These are phyloP conservation scores for Coracias cyanogaster DNA, from an alignment of 2,797 vertebrate genomes.

Conservation along the genomic window DNA sequence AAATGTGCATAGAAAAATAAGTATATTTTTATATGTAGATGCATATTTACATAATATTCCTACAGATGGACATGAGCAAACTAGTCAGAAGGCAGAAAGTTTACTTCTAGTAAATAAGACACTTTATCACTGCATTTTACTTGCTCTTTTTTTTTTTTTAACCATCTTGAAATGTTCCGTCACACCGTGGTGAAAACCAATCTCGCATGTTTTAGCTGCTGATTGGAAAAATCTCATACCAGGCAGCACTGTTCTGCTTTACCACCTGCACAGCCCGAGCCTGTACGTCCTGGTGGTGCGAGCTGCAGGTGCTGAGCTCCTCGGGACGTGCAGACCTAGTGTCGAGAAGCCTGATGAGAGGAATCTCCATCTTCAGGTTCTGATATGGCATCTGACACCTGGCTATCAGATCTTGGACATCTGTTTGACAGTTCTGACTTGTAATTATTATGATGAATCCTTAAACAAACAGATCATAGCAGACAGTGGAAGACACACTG, in stretches of 20 bases:
- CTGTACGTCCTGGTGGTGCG: background rate
- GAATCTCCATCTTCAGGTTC: background rate
- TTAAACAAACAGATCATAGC: conserved; percentile 38
- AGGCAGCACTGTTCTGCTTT: background rate
- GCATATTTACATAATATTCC: background rate
- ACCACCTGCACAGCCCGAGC: background rate
- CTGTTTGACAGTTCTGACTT: conserved; percentile 40
- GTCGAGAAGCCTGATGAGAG: background rate
- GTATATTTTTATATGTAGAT: background rate
- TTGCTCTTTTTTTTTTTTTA: background rate
- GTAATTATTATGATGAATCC: conserved; percentile 42
- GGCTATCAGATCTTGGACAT: background rate
- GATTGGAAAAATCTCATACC: background rate
- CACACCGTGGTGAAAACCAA: background rate
- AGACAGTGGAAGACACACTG: background rate
- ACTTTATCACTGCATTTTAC: background rate
- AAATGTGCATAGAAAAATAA: background rate
- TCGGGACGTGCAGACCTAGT: background rate
- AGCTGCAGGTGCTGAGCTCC: background rate
- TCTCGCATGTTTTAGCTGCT: background rate
- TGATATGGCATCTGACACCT: background rate
- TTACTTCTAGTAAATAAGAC: background rate
- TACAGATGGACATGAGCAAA: background rate
- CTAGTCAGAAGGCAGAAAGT: background rate
- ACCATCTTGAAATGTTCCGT: background rate